Base-by-base conservation (phyloP, 2,888 invertebrate genomes). In the Dysmachus trigonus region DNA sequence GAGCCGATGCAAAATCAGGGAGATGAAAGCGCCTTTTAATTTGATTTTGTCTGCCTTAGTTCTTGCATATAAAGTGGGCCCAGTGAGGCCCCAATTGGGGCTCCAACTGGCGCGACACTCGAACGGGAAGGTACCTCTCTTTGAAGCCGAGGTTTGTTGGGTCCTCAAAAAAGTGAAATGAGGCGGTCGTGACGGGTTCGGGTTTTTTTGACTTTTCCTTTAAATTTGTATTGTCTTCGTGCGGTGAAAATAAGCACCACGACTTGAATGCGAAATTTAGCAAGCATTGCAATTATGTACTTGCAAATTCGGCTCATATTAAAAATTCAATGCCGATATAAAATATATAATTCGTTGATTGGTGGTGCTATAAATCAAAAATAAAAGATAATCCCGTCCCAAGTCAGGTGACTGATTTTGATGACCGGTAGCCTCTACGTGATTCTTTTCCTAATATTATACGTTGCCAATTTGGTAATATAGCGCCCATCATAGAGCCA, bases 11-110 rank as follows among this genome's bases (percentile, higher is more conserved):
- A 82, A 71, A 53, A 82, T 82, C 33, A 53, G 62, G 47, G 33
- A 87, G 85, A 85, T 86, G 85, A 86, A 76, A 79, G 87, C 76
- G 76, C 33, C 82, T 85, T 87, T 87, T 85, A 85, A 87, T 85
- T 87, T 85, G 82, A 87, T 85, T 87, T 85, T 85, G 85, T 87
- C 85, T 76, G 85, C 72, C 72, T 76, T 35, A 85, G 76, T 85
- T 87, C 82, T 81, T 82, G 87, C 87, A 87, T 87, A 87, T 81
- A 74, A 87, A 85, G 62, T 53, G 81, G 47, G 30, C 30, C 30
- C 31, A 31, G 53, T 77, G 35, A 31, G 53, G 53, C 81, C 62
- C 18, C 51, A 18, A 13, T 10, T 71, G 38, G n/a, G 2, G 73
- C 35, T 18, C 41, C 2, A 15, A 62, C 27, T 22, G n/a, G n/a